These are phyloP conservation scores for Drosophila picticornis DNA, from an alignment of 2,888 invertebrate genomes.

Conservation along the genomic window DNA sequence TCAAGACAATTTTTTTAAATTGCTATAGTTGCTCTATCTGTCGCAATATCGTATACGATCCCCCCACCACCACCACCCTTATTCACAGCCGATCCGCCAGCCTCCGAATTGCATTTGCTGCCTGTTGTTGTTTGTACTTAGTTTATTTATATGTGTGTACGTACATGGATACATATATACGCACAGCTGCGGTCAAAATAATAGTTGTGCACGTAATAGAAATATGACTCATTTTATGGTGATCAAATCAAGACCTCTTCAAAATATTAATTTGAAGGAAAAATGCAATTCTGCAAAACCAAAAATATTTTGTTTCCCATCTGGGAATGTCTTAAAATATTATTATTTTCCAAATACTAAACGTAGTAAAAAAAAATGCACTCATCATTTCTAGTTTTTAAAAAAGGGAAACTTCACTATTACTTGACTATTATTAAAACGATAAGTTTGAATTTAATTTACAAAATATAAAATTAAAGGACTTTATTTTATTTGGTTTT, in stretches of 20 bases:
- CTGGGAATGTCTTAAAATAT: not conserved
- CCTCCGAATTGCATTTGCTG: slow-evolving; percentile 25
- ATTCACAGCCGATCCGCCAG: not conserved
- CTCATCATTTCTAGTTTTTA: not conserved
- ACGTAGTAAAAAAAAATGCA: not conserved
- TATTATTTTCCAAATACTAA: not conserved
- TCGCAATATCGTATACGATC: slow-evolving; percentile 34
- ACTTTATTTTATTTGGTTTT: not conserved
- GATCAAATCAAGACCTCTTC: not conserved
- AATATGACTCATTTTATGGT: not conserved
- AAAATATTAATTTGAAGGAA: not conserved
- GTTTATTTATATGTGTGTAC: slow-evolving; percentile 25
- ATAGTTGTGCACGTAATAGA: not conserved
- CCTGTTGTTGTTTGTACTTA: slow-evolving; percentile 31
- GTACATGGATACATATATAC: not conserved
- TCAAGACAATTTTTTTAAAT: slow-evolving; percentile 1
- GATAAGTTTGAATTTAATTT: not conserved
- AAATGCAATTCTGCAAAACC: not conserved
- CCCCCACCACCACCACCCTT: not conserved
- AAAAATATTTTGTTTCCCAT: not conserved
- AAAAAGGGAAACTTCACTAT: not conserved
- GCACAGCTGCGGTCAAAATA: not conserved
- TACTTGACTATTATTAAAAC: not conserved
- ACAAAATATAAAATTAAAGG: not conserved
- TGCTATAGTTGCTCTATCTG: slow-evolving; percentile 26